A percentile compares a stretch with the other conserved stretches of the same genome.
Conservation (phyloP, 2,888 invertebrate genomes). For the Nudaria mundana region DNA sequence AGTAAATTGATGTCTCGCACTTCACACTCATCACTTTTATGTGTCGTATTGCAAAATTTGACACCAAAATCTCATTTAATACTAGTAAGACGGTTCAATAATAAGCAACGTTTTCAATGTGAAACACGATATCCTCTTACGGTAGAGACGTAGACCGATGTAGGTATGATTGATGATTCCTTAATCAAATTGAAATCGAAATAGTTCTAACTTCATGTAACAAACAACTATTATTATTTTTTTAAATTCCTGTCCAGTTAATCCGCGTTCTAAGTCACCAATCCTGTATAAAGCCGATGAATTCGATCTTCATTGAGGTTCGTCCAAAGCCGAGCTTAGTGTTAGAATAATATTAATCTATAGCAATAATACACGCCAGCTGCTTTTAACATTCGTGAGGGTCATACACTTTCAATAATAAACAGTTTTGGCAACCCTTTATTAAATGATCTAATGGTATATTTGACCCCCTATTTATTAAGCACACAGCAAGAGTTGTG, state of each 20-base stretch:
- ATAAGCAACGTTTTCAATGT: conserved; percentile 47
- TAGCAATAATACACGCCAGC: conserved; percentile 50
- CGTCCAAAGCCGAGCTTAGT: conserved; percentile 41
- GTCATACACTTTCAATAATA: conserved; percentile 57
- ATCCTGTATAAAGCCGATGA: conserved; percentile 48
- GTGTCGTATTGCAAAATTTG: too few relatives aligned
- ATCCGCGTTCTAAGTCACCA: conserved; percentile 38
- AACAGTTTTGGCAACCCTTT: conserved; percentile 74
- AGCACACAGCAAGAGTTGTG: conserved; percentile 41
- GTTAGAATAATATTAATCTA: conserved; percentile 68
- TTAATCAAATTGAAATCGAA: too few relatives aligned
- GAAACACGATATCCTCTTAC: conserved; percentile 65
- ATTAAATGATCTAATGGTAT: conserved; percentile 49
- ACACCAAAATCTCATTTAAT: conserved; percentile 36
- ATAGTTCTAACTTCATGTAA: conserved; percentile 48
- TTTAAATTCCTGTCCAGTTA: conserved; percentile 18
- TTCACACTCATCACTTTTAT: background rate
- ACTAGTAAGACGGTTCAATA: conserved; percentile 22
- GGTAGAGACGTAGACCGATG: conserved; percentile 52
- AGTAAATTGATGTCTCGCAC: background rate
- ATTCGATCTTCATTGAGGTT: conserved; percentile 37
- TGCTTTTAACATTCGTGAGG: conserved; percentile 55
- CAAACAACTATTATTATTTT: conserved; percentile 9
- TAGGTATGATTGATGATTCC: conserved; percentile 77
- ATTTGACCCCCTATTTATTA: conserved; percentile 55